Percentiles rank a stretch among this genome's conserved stretches.
Evolutionary conservation across 2,888 invertebrate species (phyloP).

Genomic region (Drosophila demipolita): DNA sequence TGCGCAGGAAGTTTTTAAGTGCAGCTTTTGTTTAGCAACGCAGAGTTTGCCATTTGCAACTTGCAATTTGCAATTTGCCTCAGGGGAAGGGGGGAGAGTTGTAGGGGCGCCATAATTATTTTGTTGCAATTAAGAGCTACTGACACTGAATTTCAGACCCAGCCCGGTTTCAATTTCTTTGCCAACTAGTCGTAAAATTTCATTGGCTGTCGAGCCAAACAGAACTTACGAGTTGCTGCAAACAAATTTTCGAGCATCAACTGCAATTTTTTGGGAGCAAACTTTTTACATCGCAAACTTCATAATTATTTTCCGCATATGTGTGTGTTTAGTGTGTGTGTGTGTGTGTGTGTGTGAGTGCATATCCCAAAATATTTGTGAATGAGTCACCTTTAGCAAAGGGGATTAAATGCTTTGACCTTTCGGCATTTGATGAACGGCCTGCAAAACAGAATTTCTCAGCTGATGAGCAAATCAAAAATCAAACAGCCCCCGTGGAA

Average conservation of each 20-base stretch:
- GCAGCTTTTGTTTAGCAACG: constrained; percentile 67
- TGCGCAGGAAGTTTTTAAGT: constrained; percentile 65
- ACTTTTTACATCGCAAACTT: constrained; percentile 48
- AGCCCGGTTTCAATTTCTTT: constrained; percentile 23
- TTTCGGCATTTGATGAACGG: constrained; percentile 43
- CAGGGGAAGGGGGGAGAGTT: background rate
- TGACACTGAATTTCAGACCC: constrained; percentile 56
- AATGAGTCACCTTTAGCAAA: background rate
- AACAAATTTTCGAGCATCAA: constrained; percentile 25
- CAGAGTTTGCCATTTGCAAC: constrained; percentile 49
- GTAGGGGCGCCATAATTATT: constrained; percentile 74
- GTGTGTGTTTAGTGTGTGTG: constrained; percentile 8
- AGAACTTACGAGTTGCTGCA: constrained; percentile 40
- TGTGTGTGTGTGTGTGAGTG: background rate
- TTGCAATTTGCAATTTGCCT: constrained; percentile 62
- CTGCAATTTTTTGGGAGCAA: constrained; percentile 48
- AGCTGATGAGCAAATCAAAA: constrained; percentile 46
- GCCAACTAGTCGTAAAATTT: constrained; percentile 50
- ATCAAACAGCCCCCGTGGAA: constrained; percentile 44
- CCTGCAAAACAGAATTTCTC: constrained; percentile 4
- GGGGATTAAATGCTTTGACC: constrained; percentile 10
- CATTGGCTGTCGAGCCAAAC: constrained; percentile 49
- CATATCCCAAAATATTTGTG: constrained; percentile 36
- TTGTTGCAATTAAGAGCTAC: constrained; percentile 77
- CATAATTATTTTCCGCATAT: constrained; percentile 61